Evolutionary conservation across 1,140 invertebrate species (phyloP), one percentile per base, ranked within the genome.

Genomic region (Diploscapter pachys): DNA sequence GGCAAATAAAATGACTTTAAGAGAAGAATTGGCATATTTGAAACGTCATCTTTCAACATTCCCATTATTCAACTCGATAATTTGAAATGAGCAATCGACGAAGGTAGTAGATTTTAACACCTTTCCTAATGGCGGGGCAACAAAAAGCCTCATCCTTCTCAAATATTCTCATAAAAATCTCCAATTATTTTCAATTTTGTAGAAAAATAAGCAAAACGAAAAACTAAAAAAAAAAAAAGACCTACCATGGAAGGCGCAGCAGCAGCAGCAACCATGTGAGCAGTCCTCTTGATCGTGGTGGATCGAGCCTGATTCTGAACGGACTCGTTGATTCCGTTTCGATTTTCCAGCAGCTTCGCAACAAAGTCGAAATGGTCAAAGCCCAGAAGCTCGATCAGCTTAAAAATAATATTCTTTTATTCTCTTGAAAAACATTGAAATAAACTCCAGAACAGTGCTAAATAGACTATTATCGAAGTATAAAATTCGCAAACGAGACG

Each of bases 321-420:
- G 63, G 9, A 65, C 63, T 52, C 71, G 63, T 72, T 75, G 4
- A 86, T 52, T 6, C 63, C 70, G 4, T 78, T 49, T 73, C 92
- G 88, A 85, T 94, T 89, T 81, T 91, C 88, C 5, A 96, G 87
- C 66, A 96, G 87, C 63, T 90, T 89, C 81, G 91, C 89, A 64
- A 95, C 92, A 57, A 96, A 89, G 81, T 93, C 92, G 86, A 96
- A 92, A 79, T 92, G 88, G 80, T 95, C 92, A 87, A 91, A 94
- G 4, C 94, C 93, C 71, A 92, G 88, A 31, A 95, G 86, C 79
- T 96, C 93, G 87, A 95, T 92, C 5, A 97, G 86, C 86, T 90
- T 81, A 68, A 85, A 85, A 61, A 49, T 71, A 79, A 59, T 72
- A 6, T 75, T 53, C 48, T 52, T 77, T 11, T 72, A 48, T 13